Conservation (phyloP, 1,140 invertebrate genomes). For the Chrysopa pallens region DNA sequence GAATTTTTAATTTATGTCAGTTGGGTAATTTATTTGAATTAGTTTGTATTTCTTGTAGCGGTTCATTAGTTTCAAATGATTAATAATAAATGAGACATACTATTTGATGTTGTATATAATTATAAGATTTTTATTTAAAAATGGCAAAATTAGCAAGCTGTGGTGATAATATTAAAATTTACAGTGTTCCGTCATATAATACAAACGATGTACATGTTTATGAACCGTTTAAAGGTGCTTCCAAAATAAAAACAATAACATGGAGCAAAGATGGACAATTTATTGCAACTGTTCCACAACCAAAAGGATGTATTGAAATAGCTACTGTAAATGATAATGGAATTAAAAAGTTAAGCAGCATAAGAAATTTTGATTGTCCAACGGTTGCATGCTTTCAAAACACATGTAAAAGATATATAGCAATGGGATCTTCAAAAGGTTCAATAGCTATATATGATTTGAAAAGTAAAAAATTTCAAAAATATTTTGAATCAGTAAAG, state of each 20-base stretch:
- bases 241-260: constrained; percentile 7
- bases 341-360: constrained; percentile 14
- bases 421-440: constrained; percentile 16
- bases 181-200: constrained; percentile 1
- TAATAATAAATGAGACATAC: not conserved
- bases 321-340: constrained; percentile 13
- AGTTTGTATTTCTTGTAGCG: not conserved
- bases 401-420: constrained; percentile 16
- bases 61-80: not conserved
- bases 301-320: constrained; percentile 14
- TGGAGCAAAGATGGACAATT: constrained; percentile 19
- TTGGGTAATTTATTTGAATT: not conserved
- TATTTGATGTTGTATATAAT: no score
- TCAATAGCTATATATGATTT: constrained; percentile 19
- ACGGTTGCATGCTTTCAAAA: constrained; percentile 19
- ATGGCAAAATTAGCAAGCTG: not conserved
- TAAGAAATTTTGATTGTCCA: constrained; percentile 14
- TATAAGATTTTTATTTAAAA: not conserved
- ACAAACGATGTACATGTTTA: constrained; percentile 1
- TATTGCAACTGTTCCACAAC: constrained; percentile 15
- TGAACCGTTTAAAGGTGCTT: not conserved
- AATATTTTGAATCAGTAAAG: constrained; percentile 11
- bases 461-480: constrained; percentile 12
- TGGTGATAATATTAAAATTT: constrained; percentile 1
- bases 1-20: no score